Evolutionary conservation across 2,113 vertebrate genomes (phyloP).

Genomic region (Colaptes auratus): DNA sequence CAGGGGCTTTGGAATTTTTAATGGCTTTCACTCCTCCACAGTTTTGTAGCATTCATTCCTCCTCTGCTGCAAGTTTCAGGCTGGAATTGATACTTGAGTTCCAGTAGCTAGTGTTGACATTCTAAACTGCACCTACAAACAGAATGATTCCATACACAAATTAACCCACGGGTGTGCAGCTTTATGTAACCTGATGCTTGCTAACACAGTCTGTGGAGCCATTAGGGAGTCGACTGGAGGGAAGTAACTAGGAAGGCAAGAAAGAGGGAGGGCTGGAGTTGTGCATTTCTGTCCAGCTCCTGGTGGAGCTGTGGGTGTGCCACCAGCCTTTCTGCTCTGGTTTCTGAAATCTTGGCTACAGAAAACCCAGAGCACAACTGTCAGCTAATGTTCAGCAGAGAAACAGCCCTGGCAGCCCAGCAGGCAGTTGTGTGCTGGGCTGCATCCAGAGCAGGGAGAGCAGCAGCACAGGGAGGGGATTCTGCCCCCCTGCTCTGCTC

Average conservation of each 20-base stretch:
- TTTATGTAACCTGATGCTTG: not conserved
- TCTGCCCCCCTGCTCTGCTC: no score
- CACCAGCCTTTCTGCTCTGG: not conserved
- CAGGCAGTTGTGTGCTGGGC: no score
- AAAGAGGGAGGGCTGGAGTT: not conserved
- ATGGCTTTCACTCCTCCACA: not conserved
- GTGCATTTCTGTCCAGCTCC: not conserved
- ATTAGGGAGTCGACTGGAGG: not conserved
- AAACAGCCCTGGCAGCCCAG: not conserved
- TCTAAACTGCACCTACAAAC: not conserved
- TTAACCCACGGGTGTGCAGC: not conserved
- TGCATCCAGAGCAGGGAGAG: no score
- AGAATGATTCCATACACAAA: constrained; percentile 3
- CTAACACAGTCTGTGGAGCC: not conserved
- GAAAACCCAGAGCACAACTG: not conserved
- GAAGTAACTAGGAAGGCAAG: not conserved
- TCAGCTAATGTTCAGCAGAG: not conserved
- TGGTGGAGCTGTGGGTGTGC: not conserved
- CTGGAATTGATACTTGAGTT: not conserved
- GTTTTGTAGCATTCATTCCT: not conserved
- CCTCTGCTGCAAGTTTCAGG: not conserved
- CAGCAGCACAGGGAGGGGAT: no score
- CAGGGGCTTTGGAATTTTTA: not conserved
- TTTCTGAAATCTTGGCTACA: not conserved
- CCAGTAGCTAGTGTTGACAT: constrained; percentile 6